phyloP scores from a whole-genome alignment of 1,140 invertebrate genomes.

The Caenorhabditis latens region DNA sequence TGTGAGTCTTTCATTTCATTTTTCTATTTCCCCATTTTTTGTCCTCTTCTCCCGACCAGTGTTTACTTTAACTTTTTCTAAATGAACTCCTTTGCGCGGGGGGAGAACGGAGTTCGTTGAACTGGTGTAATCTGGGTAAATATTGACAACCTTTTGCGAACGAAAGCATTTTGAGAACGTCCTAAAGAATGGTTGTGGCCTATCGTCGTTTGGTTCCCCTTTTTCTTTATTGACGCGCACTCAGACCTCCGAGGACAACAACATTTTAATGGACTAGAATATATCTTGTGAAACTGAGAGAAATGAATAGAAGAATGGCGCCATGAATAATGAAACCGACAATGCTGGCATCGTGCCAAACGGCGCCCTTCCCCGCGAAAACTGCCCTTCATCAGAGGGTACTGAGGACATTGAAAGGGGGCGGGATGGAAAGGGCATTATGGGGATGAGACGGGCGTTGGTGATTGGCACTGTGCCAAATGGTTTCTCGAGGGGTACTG shows the following conservation, averaged over 20 bases:
- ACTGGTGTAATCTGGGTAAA: conserved; percentile 23
- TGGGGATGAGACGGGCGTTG: too few relatives aligned
- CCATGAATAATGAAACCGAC: conserved; percentile 27
- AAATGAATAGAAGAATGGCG: not conserved
- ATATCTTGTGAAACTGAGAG: not conserved
- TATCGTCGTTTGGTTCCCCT: not conserved
- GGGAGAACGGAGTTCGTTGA: conserved; percentile 41
- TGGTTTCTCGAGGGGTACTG: not conserved
- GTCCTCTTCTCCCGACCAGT: not conserved
- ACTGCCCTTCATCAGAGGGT: not conserved
- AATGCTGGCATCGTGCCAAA: conserved; percentile 22
- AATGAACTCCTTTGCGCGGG: conserved; percentile 3
- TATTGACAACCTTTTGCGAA: conserved; percentile 7
- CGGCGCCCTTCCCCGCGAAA: not conserved
- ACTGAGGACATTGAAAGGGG: not conserved
- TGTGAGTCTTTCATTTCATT: not conserved
- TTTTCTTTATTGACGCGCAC: not conserved
- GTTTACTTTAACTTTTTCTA: conserved; percentile 15
- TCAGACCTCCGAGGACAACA: not conserved
- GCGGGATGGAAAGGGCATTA: not conserved
- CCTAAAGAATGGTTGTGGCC: not conserved
- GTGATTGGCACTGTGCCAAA: not conserved
- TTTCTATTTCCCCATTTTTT: not conserved
- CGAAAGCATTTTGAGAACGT: conserved; percentile 25
- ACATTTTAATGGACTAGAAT: not conserved